These are phyloP conservation scores for Psilopsiagon aurifrons DNA, from an alignment of 2,113 vertebrate species.

Conservation along the genomic window DNA sequence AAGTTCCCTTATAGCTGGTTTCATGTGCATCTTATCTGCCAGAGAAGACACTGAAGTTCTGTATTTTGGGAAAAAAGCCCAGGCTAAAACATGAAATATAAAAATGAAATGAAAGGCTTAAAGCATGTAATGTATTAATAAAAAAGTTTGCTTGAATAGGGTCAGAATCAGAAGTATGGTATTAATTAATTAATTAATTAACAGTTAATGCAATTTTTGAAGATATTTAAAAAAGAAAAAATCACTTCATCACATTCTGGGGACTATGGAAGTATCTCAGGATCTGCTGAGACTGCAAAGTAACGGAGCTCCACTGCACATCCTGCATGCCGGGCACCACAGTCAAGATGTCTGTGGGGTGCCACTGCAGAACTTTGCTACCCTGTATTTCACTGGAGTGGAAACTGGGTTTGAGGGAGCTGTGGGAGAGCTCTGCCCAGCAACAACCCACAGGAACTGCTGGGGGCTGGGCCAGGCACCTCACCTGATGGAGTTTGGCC, in stretches of 20 bases:
- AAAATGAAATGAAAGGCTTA: neutral
- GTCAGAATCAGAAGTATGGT: neutral
- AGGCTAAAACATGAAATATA: neutral
- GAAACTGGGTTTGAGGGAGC: neutral
- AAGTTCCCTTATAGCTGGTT: neutral
- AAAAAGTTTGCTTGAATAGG: neutral
- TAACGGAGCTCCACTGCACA: neutral
- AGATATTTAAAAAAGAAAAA: neutral
- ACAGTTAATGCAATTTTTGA: neutral
- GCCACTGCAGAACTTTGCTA: neutral
- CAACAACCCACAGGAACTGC: neutral
- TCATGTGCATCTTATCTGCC: neutral
- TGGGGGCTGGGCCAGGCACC: neutral
- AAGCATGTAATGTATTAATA: neutral
- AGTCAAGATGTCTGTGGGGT: neutral
- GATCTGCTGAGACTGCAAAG: neutral
- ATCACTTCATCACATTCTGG: neutral
- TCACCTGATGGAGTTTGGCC: fast-evolving
- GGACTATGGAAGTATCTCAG: neutral
- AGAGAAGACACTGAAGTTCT: neutral
- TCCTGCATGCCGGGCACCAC: neutral
- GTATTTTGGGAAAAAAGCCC: neutral
- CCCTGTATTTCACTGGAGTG: neutral
- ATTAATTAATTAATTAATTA: neutral
- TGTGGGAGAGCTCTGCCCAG: neutral